Percentiles rank a stretch among this genome's conserved stretches.
phyloP scores from a whole-genome alignment of 2,888 invertebrate genomes.

The Argyresthia albistria region DNA sequence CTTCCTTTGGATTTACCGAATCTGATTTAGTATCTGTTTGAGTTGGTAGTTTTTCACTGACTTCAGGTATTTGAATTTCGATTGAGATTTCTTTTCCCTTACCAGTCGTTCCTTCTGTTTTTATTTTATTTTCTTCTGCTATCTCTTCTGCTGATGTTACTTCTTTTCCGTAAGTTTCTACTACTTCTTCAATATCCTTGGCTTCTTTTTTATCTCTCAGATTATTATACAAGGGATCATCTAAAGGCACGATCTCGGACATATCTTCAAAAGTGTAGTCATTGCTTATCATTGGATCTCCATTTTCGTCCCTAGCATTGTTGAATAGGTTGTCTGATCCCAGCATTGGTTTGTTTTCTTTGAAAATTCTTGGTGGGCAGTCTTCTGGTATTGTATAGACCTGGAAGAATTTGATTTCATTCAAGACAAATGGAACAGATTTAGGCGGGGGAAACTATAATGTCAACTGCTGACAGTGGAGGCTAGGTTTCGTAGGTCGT shows the following conservation, averaged over 20 bases:
- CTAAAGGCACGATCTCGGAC: conserved; percentile 52
- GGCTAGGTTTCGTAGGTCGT: too few species aligned
- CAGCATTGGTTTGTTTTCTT: conserved; percentile 31
- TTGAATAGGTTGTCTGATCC: conserved; percentile 44
- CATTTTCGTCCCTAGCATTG: conserved; percentile 37
- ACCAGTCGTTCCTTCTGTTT: conserved; percentile 7
- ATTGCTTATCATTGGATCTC: conserved; percentile 43
- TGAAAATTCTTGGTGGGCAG: conserved; percentile 41
- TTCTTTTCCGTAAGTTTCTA: neutral
- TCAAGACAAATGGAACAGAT: too few species aligned
- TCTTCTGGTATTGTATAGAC: conserved; percentile 59
- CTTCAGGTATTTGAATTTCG: neutral
- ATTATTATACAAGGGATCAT: conserved; percentile 52
- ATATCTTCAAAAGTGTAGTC: conserved; percentile 54
- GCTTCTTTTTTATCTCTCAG: conserved; percentile 1
- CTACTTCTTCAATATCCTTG: conserved; percentile 13
- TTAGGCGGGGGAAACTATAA: too few species aligned
- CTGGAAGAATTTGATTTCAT: too few species aligned
- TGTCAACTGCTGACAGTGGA: too few species aligned
- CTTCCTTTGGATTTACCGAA: conserved; percentile 1
- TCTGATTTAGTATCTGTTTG: neutral
- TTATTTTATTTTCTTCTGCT: neutral
- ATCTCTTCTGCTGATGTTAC: neutral
- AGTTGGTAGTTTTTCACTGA: neutral
- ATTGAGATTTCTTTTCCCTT: conserved; percentile 3